Evolutionary conservation across 1,140 invertebrate genomes (phyloP).

Genomic region (Macrocentrus cingulum): DNA sequence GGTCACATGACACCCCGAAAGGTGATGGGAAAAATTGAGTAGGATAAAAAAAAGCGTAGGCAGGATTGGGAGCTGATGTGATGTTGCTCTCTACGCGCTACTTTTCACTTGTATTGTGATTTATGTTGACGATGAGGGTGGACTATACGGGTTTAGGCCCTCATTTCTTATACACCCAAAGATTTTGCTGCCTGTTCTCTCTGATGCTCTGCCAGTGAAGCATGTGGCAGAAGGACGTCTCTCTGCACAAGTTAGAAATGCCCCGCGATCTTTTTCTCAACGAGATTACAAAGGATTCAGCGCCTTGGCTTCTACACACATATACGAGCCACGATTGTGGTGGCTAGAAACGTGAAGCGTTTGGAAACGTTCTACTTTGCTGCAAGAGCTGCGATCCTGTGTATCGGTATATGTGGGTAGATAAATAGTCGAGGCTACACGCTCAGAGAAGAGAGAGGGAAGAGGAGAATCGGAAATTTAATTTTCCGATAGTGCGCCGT

Average conservation of each 20-base stretch:
- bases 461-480: constrained; percentile 27
- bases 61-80: not conserved
- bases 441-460: not conserved
- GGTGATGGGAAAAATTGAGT: not conserved
- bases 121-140: constrained; percentile 55
- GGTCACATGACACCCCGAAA: not conserved
- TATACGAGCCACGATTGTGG: constrained; percentile 2
- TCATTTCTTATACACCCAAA: not conserved
- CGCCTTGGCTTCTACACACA: not conserved
- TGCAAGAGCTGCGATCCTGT: not conserved
- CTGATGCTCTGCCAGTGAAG: not conserved
- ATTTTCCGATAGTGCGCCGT: constrained; percentile 27
- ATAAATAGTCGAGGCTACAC: constrained; percentile 21
- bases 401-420: constrained; percentile 9
- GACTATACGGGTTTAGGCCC: constrained; percentile 16
- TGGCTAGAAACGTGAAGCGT: constrained; percentile 42
- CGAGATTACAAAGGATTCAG: constrained; percentile 46
- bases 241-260: constrained; percentile 18
- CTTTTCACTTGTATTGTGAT: constrained; percentile 58
- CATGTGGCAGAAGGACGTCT: not conserved
- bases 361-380: constrained; percentile 40
- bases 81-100: constrained; percentile 49
- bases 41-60: not conserved
- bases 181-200: not conserved
- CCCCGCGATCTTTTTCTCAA: constrained; percentile 35